phyloP scores from a whole-genome alignment of 2,797 vertebrate species.

The Garrulus glandarius region DNA sequence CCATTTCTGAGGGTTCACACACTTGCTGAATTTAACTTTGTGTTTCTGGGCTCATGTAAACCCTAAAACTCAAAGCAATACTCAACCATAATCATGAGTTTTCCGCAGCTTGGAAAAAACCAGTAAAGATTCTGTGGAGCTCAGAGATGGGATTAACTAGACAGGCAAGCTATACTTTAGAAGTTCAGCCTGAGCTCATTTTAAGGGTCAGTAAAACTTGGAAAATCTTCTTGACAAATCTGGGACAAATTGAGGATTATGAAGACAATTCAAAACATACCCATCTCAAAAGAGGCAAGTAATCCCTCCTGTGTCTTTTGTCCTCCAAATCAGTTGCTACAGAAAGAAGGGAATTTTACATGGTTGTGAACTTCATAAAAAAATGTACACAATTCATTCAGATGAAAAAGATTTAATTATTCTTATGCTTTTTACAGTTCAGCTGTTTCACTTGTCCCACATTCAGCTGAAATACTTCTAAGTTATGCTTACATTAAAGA shows the following conservation, averaged over 20 bases:
- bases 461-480: not conserved
- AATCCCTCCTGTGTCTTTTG: not conserved
- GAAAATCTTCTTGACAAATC: constrained; percentile 41
- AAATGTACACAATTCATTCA: not conserved
- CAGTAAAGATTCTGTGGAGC: not conserved
- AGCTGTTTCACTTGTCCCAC: not conserved
- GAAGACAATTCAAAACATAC: not conserved
- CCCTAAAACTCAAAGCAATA: not conserved
- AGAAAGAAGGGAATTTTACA: not conserved
- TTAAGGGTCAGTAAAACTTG: not conserved
- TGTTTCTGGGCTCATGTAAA: not conserved
- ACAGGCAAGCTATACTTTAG: not conserved
- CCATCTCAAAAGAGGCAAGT: not conserved
- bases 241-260: constrained; percentile 35
- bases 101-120: not conserved
- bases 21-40: not conserved
- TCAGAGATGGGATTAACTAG: not conserved
- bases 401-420: not conserved
- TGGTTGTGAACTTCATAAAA: not conserved
- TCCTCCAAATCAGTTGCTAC: not conserved
- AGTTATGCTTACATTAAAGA: not conserved
- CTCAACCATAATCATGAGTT: not conserved
- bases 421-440: not conserved
- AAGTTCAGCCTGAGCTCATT: not conserved
- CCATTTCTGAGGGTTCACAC: not conserved